Evolutionary conservation across 2,888 invertebrate species (phyloP), one percentile per base, ranked within the genome.

Genomic region (Chalcosyrphus nemorum): DNA sequence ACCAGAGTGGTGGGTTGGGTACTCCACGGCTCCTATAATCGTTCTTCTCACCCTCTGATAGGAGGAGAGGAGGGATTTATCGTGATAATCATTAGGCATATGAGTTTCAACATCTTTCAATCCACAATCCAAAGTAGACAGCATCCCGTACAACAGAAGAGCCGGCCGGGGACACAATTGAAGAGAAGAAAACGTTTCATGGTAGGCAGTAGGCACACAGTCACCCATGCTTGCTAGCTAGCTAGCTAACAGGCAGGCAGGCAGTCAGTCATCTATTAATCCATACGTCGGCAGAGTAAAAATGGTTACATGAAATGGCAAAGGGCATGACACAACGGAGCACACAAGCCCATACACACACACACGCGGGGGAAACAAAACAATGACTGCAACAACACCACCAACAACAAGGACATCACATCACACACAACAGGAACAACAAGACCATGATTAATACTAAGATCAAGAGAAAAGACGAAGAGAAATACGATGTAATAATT

Each of bases 401-500:
- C 57, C 77, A 66, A 59, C 76, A 63, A 66, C 56, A 78, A 78
- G 78, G 65, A 80, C 74, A 59, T 65, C 63, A 29, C 43, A 35
- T 35, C 63, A 29, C 43, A 35, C 43, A 59, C 45, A 70, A 68
- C 63, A 68, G 61, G 57, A 84, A 78, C 71, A 84, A 78, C 84
- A 63, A 78, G 74, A 65, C 74, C 74, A 65, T 84, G 84, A 84
- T 84, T 84, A 75, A 84, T 80, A 70, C 80, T 74, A 80, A 75
- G 78, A 78, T 80, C 74, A 74, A 84, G 45, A 74, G 74, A 52
- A 65, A 75, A 84, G 84, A 84, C 84, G 84, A 70, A 84, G 84
- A 84, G 84, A 80, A 84, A 84, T 84, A 84, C 84, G 78, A 80
- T 84, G 84, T 84, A 84, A 84, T 84, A 84, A 84, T 84, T 84